Conservation (phyloP, 2,888 invertebrate genomes). For the Luperina nickerlii region DNA sequence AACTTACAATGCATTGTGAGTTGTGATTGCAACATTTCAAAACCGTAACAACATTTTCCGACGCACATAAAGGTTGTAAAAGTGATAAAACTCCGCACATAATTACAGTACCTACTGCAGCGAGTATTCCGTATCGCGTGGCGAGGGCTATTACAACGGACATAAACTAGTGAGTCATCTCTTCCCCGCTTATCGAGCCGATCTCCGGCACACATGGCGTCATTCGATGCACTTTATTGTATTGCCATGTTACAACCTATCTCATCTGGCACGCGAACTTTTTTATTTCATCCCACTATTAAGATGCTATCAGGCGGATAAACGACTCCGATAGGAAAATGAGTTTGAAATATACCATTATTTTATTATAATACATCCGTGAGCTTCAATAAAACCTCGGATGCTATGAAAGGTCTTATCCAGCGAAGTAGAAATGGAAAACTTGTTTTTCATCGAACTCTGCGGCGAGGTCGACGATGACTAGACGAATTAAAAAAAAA, state of each 20-base stretch:
- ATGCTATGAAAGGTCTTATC: conserved; percentile 70
- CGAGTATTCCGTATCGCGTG: conserved; percentile 67
- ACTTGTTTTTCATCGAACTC: conserved; percentile 77
- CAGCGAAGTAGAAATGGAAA: conserved; percentile 75
- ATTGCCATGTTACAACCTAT: conserved; percentile 67
- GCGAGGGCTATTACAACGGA: conserved; percentile 64
- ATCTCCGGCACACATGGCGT: conserved; percentile 77
- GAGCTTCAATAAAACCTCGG: conserved; percentile 63
- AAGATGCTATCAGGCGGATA: conserved; percentile 62
- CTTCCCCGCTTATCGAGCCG: conserved; percentile 70
- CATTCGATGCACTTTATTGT: conserved; percentile 72
- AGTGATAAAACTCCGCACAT: conserved; percentile 46
- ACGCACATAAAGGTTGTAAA: conserved; percentile 45
- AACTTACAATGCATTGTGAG: conserved; percentile 18
- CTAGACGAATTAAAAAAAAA: conserved; percentile 82
- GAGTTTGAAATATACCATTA: conserved; percentile 44
- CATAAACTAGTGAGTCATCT: conserved; percentile 78
- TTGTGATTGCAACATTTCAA: conserved; percentile 26
- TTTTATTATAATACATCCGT: conserved; percentile 56
- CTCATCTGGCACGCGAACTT: conserved; percentile 68
- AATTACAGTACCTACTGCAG: conserved; percentile 52
- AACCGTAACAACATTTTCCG: conserved; percentile 28
- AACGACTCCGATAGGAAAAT: conserved; percentile 63
- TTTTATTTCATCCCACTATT: conserved; percentile 59
- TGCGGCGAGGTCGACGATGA: conserved; percentile 77